Evolutionary conservation across 2,888 invertebrate species (phyloP), one percentile per base, ranked within the genome.

Genomic region (Cyaniris semiargus): DNA sequence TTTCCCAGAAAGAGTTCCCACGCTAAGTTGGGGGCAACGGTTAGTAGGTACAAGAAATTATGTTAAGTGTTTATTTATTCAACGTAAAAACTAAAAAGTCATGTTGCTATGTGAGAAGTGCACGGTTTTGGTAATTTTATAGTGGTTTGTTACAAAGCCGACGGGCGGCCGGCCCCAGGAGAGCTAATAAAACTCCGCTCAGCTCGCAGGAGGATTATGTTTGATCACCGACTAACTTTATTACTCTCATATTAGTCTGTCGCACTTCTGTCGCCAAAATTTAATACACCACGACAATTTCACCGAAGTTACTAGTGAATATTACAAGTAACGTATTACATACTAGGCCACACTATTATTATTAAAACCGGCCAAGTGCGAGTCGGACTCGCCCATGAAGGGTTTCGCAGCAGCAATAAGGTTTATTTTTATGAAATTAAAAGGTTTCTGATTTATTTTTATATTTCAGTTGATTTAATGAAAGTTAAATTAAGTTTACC

Each of bases 141-240:
- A 60, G 60, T 13, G 21, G 23, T 21, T 23, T 60, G 60, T 13
- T 60, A 58, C 58, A 23, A 60, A 60, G 60, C 60, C 58, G 21
- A 18, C 58, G 56, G n/a, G n/a, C 21, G 23, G 60, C 21, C 21
- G 23, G 60, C 21, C 60, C 23, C 60, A 23, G 58, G 58, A 60
- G 60, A 13, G 3, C 60, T 60, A 60, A 60, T 60, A 60, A 60
- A 60, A 58, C 58, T 53, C 60, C 10, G 60, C 60, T 60, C 23
- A 21, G 58, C 23, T 23, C 60, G 23, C 60, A 23, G 60, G 23
- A 60, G 60, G 60, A 60, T 60, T 60, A 60, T 60, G 60, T 60
- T 60, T 23, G 60, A 60, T 60, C 23, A 13, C 60, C 23, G 23
- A 60, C 21, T 10, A 23, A 60, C 60, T 60, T 60, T 60, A 13